Percentiles rank a stretch among this genome's conserved stretches.
Evolutionary conservation across 2,797 vertebrate genomes (phyloP).

Genomic region (Setipinna tenuifilis): DNA sequence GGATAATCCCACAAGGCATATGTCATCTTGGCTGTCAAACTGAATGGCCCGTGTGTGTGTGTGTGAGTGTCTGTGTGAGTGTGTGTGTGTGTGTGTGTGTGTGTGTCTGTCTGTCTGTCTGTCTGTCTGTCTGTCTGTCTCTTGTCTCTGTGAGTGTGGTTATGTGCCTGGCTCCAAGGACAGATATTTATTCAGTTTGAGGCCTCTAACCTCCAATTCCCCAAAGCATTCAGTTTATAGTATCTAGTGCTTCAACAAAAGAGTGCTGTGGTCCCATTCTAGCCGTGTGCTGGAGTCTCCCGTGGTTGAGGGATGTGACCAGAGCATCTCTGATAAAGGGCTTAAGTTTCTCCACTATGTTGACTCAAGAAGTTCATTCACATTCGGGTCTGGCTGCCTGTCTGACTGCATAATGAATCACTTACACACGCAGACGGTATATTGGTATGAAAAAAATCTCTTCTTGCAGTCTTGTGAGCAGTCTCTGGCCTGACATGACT

Average conservation of each 20-base stretch:
- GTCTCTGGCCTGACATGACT: no score
- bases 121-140: neutral
- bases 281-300: neutral
- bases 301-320: constrained; percentile 6
- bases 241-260: constrained; percentile 1
- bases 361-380: constrained; percentile 19
- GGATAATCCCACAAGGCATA: constrained; percentile 26
- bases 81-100: neutral
- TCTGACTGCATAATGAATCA: constrained; percentile 40
- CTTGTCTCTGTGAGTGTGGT: neutral
- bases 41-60: neutral
- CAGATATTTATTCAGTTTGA: neutral
- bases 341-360: neutral
- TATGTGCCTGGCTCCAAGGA: neutral
- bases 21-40: constrained; percentile 23
- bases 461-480: no score
- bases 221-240: neutral
- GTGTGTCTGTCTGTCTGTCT: neutral
- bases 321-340: neutral
- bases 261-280: neutral
- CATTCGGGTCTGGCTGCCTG: constrained; percentile 25
- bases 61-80: constrained; percentile 23
- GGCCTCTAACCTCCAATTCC: neutral
- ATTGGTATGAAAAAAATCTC: no score
- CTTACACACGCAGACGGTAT: no score